Base-by-base conservation (phyloP, 2,113 vertebrate species). In the Eudorcas thomsonii region DNA sequence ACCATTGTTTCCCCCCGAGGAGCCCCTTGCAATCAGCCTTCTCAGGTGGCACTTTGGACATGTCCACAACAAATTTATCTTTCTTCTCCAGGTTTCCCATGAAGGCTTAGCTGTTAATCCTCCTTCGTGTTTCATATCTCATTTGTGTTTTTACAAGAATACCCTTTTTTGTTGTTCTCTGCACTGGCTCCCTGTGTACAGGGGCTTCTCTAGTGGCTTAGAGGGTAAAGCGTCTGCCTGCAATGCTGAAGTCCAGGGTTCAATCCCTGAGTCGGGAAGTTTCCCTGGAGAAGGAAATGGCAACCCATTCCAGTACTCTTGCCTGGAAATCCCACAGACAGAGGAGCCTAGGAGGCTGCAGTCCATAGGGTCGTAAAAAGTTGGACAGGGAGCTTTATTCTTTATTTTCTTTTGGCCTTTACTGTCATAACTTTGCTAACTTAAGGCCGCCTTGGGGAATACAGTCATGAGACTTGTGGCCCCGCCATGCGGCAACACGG, bases 31-130 rank as follows among this genome's bases (percentile, higher is more conserved):
- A 74, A 39, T 52, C 52, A 25, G 39, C 74, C 93, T 95, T 97
- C 94, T 97, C 50, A 52, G 60, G 60, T 71, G 90, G 90, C 93
- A 62, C 71, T 84, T 94, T 39, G 94, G 45, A 81, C 26, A 71
- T 89, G 83, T 91, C 90, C 97, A 83, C 59, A 90, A 7, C 19
- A 33, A 92, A 78, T 59, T 30, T 48, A 16, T 90, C 43, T 94
- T 88, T 95, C 39, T 59, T 80, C 60, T 90, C 57, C 50, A 82
- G 54, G 19, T 54, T 92, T 30, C 71, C 43, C 0, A 0, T 17
- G 23, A 92, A 93, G 90, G 62, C 36, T 98, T 92, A 81, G 95
- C 59, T 94, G n/a, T 84, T 94, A 84, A 55, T 95, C 82, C 94
- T 64, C 91, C 54, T 71, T 88, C 3, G 2, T 60, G 91, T 81